Conservation (phyloP, 92 coral and sea anemone species). For the Pocillopora meandrina region DNA sequence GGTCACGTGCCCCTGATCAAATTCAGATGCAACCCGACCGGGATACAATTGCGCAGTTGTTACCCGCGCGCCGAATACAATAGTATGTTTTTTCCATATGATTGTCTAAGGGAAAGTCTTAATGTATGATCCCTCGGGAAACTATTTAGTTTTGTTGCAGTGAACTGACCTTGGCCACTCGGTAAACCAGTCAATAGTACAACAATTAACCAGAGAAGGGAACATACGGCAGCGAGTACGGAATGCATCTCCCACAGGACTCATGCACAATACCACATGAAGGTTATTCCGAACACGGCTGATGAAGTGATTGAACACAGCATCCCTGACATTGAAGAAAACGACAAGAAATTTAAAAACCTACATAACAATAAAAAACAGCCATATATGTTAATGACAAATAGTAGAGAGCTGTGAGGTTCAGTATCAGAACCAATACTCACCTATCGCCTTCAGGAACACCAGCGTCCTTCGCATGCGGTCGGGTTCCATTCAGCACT, state of each 20-base stretch:
- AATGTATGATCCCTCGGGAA: no score
- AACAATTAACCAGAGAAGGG: constrained; percentile 95
- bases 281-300: constrained; percentile 97
- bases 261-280: constrained; percentile 96
- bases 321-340: constrained; percentile 67
- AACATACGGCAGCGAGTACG: constrained; percentile 98
- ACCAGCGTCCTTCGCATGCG: constrained; percentile 96
- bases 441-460: constrained; percentile 97
- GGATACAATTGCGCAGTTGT: no score
- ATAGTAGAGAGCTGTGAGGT: neutral
- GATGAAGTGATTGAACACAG: constrained; percentile 87
- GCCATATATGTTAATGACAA: neutral
- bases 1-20: no score
- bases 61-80: no score
- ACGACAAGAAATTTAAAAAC: neutral
- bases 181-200: constrained; percentile 98
- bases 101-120: no score
- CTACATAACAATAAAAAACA: neutral
- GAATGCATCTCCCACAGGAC: constrained; percentile 99
- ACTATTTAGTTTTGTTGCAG: neutral
- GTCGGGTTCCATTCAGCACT: constrained; percentile 93
- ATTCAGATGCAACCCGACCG: no score
- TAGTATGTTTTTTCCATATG: no score
- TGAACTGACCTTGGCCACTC: constrained; percentile 94
- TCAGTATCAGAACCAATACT: neutral